phyloP scores from a whole-genome alignment of 2,797 vertebrate genomes.

The Octomys mimax region DNA sequence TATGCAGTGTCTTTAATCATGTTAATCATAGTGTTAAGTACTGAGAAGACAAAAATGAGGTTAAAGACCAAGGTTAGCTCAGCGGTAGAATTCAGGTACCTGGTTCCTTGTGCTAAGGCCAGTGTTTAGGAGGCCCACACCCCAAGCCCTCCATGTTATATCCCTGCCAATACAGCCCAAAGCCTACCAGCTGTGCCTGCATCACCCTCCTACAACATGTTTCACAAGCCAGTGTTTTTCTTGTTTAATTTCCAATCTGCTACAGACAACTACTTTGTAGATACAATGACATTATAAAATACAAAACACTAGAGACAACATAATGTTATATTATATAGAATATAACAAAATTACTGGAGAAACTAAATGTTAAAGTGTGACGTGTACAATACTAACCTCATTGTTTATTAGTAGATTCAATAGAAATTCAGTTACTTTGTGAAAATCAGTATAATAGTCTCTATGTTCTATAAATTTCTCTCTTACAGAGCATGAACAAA shows the following conservation, averaged over 20 bases:
- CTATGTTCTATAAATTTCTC: background rate
- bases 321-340: background rate
- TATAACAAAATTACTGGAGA: conserved; percentile 18
- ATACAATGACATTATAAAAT: background rate
- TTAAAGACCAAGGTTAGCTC: background rate
- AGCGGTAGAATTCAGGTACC: no score
- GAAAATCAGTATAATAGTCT: background rate
- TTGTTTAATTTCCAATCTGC: background rate
- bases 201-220: background rate
- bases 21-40: background rate
- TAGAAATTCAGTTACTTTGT: conserved; percentile 8
- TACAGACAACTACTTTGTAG: background rate
- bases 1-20: background rate
- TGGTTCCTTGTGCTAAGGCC: fast-evolving
- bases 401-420: conserved; percentile 23
- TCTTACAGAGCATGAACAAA: background rate
- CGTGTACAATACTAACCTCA: background rate
- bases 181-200: background rate
- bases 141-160: background rate
- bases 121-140: background rate
- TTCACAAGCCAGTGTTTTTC: background rate
- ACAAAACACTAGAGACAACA: background rate
- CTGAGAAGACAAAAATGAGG: background rate
- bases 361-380: background rate
- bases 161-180: fast-evolving